phyloP scores from a whole-genome alignment of 1,140 invertebrate species.

The Matsumurasca onukii region DNA sequence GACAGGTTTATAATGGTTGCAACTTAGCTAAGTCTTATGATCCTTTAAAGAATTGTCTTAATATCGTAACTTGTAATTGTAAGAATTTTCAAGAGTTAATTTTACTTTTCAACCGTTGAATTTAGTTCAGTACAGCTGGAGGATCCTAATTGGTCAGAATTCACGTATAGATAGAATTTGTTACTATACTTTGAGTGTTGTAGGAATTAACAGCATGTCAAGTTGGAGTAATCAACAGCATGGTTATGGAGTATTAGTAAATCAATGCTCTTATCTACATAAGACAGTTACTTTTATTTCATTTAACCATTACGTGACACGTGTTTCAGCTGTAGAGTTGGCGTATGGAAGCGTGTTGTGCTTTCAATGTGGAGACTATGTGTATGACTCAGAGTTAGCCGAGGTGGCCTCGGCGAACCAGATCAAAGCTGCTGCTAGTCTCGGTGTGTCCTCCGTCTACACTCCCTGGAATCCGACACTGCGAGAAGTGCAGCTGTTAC shows the following conservation, averaged over 20 bases:
- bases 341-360: slow-evolving; percentile 90
- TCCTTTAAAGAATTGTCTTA: neutral
- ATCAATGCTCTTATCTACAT: neutral
- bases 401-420: slow-evolving; percentile 50
- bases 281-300: neutral
- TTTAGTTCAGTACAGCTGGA: neutral
- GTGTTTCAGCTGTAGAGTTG: slow-evolving; percentile 69
- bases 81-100: neutral
- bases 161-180: neutral
- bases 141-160: neutral
- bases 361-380: slow-evolving; percentile 87
- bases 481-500: slow-evolving; percentile 67
- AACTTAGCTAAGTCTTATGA: neutral
- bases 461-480: slow-evolving; percentile 75
- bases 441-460: slow-evolving; percentile 52
- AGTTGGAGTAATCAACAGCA: neutral
- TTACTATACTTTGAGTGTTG: neutral
- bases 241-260: neutral
- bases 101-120: neutral
- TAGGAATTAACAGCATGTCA: neutral
- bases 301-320: neutral
- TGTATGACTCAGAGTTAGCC: slow-evolving; percentile 70
- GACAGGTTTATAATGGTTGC: neutral
- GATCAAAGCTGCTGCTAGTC: slow-evolving; percentile 55
- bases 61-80: neutral